phyloP scores from a whole-genome alignment of 2,797 vertebrate species.

The Aselliscus stoliczkanus region DNA sequence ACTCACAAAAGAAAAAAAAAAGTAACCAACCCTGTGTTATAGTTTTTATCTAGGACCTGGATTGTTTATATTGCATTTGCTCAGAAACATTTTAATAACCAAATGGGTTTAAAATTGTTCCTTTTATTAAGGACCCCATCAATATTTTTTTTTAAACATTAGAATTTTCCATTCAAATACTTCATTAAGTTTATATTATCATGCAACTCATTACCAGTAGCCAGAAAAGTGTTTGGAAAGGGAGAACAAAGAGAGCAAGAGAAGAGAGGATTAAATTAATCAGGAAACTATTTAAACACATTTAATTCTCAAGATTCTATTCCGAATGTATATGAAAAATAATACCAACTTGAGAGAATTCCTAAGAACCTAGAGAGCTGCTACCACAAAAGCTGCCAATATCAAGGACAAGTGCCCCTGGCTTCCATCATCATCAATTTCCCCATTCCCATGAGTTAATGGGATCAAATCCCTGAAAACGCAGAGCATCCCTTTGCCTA shows the following conservation, averaged over 20 bases:
- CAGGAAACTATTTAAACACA: neutral
- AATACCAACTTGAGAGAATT: neutral
- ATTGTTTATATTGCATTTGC: neutral
- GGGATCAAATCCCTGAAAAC: neutral
- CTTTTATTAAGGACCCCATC: neutral
- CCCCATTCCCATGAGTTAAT: neutral
- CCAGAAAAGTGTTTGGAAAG: neutral
- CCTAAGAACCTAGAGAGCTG: neutral
- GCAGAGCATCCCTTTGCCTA: neutral
- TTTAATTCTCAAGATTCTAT: neutral
- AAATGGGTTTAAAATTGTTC: neutral
- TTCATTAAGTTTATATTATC: constrained; percentile 35
- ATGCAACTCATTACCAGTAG: neutral
- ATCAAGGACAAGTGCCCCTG: neutral
- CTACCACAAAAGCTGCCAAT: neutral
- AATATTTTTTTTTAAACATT: constrained; percentile 1
- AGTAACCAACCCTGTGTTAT: neutral
- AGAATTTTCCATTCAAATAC: neutral
- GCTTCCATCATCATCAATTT: neutral
- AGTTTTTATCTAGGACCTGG: neutral
- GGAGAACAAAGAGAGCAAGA: neutral
- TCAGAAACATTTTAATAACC: neutral
- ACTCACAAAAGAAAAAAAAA: no score
- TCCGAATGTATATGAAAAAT: neutral
- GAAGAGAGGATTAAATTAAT: neutral